Conservation (phyloP, 2,797 vertebrate genomes). For the Glossophaga mutica region DNA sequence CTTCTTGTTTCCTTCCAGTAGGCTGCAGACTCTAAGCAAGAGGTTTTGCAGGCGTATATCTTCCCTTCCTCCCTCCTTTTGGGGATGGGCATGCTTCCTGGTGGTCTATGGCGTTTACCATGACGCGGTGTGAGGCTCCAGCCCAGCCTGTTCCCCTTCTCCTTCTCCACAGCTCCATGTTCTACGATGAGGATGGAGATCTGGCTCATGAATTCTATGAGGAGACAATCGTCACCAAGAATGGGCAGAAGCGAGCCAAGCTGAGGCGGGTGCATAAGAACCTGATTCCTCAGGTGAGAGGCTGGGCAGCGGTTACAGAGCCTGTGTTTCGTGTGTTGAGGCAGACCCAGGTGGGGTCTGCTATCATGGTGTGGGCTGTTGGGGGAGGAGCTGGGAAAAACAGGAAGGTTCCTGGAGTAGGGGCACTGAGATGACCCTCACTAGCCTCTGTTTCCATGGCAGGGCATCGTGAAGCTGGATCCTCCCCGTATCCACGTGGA, state of each 20-base stretch:
- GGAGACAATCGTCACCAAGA: slow-evolving; percentile 96
- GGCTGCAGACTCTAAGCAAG: background rate
- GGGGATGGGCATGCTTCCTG: background rate
- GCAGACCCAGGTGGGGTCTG: background rate
- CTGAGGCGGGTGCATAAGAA: slow-evolving; percentile 98
- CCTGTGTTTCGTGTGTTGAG: background rate
- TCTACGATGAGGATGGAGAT: slow-evolving; percentile 97
- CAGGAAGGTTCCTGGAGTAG: background rate
- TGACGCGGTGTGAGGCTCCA: background rate
- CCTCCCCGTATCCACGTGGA: slow-evolving; percentile 96
- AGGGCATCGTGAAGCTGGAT: slow-evolving; percentile 96
- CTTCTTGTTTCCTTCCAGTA: background rate
- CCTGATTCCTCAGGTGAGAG: slow-evolving; percentile 94
- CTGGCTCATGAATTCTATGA: slow-evolving; percentile 99
- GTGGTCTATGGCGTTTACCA: background rate
- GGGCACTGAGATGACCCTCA: slow-evolving; percentile 50
- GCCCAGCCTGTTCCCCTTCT: background rate
- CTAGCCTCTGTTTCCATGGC: slow-evolving; percentile 62
- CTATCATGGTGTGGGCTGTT: background rate
- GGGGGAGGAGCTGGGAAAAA: background rate
- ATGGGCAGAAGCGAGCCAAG: slow-evolving; percentile 95
- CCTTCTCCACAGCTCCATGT: slow-evolving; percentile 90
- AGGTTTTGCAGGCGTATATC: background rate
- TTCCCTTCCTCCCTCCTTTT: background rate
- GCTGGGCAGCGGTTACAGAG: background rate